A percentile compares a stretch with the other conserved stretches of the same genome.
Evolutionary conservation across 2,113 vertebrate genomes (phyloP).

Genomic region (Neofelis nebulosa): DNA sequence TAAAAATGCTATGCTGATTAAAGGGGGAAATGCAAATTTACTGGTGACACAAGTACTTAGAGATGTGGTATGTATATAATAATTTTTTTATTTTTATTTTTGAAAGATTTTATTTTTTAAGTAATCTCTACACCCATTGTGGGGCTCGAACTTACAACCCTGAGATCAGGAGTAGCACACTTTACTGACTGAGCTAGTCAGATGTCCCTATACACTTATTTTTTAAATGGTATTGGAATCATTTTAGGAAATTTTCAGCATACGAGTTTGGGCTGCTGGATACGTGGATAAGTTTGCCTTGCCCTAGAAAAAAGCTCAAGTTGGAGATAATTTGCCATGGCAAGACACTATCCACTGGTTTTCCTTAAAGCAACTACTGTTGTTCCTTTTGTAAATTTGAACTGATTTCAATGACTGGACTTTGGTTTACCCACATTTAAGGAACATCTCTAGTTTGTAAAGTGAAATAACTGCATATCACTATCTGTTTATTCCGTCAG

Average conservation of each 20-base stretch:
- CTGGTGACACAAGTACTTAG: conserved; percentile 91
- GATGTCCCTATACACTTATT: background rate
- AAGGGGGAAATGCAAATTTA: conserved; percentile 93
- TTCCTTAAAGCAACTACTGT: background rate
- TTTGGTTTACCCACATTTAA: conserved; percentile 40
- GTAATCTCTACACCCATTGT: background rate
- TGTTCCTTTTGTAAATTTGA: background rate
- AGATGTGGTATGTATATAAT: conserved; percentile 90
- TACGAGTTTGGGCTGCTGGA: background rate
- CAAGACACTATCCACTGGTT: background rate
- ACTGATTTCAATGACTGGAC: background rate
- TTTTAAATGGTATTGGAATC: background rate
- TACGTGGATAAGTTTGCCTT: background rate
- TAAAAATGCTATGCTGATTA: conserved; percentile 96
- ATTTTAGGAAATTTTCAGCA: background rate
- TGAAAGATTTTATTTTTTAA: background rate
- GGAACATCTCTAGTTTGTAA: background rate
- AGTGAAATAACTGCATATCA: background rate
- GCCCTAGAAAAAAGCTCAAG: background rate
- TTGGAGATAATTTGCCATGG: background rate
- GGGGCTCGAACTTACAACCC: background rate
- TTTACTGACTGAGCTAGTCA: background rate
- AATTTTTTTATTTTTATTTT: background rate
- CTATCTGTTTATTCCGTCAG: background rate
- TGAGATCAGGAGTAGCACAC: background rate